phyloP scores from a whole-genome alignment of 2,797 vertebrate genomes.

The Melanotaenia maccullochi region DNA sequence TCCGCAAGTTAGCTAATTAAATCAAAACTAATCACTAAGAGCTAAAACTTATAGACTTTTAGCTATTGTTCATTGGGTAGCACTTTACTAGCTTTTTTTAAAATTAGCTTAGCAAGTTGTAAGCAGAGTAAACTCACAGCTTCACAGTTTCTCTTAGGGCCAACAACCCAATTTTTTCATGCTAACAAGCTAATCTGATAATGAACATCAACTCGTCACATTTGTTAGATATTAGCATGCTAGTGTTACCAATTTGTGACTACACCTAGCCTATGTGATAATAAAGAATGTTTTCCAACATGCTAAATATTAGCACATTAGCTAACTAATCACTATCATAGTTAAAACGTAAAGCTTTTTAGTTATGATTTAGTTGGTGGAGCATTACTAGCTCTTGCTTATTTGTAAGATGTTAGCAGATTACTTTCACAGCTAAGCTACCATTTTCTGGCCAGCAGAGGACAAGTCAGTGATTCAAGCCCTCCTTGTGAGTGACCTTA shows the following conservation, averaged over 20 bases:
- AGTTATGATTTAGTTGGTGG: not conserved
- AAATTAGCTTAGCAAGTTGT: not conserved
- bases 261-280: too few relatives aligned
- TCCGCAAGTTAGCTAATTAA: too few relatives aligned
- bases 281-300: too few relatives aligned
- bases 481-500: conserved; percentile 1
- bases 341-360: too few relatives aligned
- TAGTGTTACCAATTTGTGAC: not conserved
- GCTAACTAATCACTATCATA: too few relatives aligned
- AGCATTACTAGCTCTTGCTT: not conserved
- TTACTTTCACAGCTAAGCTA: not conserved
- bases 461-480: conserved; percentile 11
- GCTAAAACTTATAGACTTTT: too few relatives aligned
- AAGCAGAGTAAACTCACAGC: too few relatives aligned
- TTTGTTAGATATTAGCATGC: not conserved
- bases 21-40: too few relatives aligned
- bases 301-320: too few relatives aligned
- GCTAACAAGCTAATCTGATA: conserved; percentile 4
- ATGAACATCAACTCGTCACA: not conserved
- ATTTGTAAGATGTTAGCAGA: not conserved
- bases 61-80: too few relatives aligned
- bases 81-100: not conserved
- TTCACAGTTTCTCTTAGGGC: too few relatives aligned
- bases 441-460: not conserved
- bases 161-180: too few relatives aligned